These are phyloP conservation scores for Hemibagrus wyckioides DNA, from an alignment of 2,113 vertebrate genomes.

Conservation along the genomic window DNA sequence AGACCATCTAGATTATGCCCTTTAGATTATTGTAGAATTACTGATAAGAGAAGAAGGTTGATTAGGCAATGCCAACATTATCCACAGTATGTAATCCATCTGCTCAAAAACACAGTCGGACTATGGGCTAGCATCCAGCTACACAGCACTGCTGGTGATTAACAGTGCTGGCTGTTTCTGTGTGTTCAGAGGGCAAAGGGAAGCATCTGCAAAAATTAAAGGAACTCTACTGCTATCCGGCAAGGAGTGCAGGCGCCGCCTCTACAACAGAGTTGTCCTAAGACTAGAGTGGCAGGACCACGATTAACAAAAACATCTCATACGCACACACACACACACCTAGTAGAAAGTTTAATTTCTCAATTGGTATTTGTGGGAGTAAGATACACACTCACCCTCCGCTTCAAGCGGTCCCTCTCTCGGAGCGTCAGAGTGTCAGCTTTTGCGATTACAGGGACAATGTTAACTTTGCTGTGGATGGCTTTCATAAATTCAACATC, in stretches of 20 bases:
- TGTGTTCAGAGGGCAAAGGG: slow-evolving; percentile 48
- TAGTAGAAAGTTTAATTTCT: background rate
- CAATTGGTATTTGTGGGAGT: background rate
- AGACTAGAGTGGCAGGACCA: background rate
- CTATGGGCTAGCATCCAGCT: slow-evolving; percentile 52
- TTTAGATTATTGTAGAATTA: slow-evolving; percentile 18
- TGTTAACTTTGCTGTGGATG: slow-evolving; percentile 90
- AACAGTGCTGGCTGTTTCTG: background rate
- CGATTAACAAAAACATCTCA: background rate
- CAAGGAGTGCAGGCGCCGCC: background rate
- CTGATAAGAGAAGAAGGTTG: background rate
- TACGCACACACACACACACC: background rate
- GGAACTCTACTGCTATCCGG: slow-evolving; percentile 14
- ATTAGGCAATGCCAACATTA: background rate
- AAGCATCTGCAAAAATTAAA: slow-evolving; percentile 61
- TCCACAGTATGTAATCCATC: background rate
- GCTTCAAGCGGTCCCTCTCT: slow-evolving; percentile 87
- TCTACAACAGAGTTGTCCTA: background rate
- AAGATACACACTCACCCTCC: slow-evolving; percentile 70
- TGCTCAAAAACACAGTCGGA: slow-evolving; percentile 34
- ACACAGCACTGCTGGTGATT: background rate
- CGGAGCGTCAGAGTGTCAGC: slow-evolving; percentile 84
- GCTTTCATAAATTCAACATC: slow-evolving; percentile 93
- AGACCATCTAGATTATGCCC: background rate
- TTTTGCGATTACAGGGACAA: slow-evolving; percentile 89